Base-by-base conservation (phyloP, 2,797 vertebrate genomes). In the Oophaga sylvatica region DNA sequence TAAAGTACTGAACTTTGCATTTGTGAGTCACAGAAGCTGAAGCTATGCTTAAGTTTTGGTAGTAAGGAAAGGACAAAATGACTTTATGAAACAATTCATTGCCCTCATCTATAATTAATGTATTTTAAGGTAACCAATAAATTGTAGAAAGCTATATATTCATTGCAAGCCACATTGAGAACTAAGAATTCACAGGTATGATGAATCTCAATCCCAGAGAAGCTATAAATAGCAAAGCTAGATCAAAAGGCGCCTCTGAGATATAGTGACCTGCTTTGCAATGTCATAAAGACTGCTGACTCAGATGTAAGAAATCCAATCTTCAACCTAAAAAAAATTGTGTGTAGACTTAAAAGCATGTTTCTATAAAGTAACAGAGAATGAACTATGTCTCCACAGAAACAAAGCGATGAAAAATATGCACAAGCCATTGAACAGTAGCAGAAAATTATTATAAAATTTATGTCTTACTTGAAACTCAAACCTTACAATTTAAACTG, bases 261-360 rank as follows among this genome's bases (percentile, higher is more conserved):
- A 65, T 85, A 53, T 29, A 63, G 83, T 77, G 70, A 83, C 68
- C 56, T 84, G 35, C 57, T 84, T 76, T 57, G 29, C 19, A 84
- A 60, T 84, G 53, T 75, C 56, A 84, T 35, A 1, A 22, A 73
- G 70, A 62, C 13, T 84, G 57, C 70, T 84, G 82, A 60, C 56
- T 73, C 29, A 60, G 56, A 73, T 57, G 73, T 75, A 84, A 84
- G 29, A 84, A 63, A 73, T 73, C 65, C 65, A 70, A 26, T 56
- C 41, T 82, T 70, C 22, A 29, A 68, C 48, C 59, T 63, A 62
- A 63, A 80, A 62, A 60, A 82, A 80, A 59, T 4, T 35, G n/a
- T 62, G 31, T 60, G 59, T 20, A 80, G 78, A 62, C 56, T 80
- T 60, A 62, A 80, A 80, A 80, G 29, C 78, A 53, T 76, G 73